Conservation (phyloP, 2,888 invertebrate species). For the Pecten maximus region DNA sequence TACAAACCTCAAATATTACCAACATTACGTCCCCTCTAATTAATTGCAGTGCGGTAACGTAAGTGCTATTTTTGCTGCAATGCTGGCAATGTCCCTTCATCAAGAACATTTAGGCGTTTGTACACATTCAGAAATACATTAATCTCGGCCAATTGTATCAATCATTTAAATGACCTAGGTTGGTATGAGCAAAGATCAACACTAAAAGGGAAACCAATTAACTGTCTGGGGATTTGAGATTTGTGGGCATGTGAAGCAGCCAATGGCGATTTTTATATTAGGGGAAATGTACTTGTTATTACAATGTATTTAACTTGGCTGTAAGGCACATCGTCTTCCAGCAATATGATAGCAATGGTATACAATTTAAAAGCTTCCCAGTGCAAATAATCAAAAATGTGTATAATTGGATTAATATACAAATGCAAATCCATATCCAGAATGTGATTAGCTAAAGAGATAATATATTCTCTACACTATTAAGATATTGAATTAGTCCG, state of each 20-base stretch:
- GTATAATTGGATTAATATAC: background rate
- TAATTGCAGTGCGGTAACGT: background rate
- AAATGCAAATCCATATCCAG: background rate
- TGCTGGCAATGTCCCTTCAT: background rate
- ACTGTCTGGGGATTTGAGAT: slow-evolving; percentile 14
- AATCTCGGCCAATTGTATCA: background rate
- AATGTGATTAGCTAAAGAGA: background rate
- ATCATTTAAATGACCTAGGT: slow-evolving; percentile 26
- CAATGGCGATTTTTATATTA: background rate
- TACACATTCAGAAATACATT: slow-evolving; percentile 13
- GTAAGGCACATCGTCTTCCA: background rate
- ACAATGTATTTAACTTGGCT: background rate
- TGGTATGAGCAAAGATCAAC: slow-evolving; percentile 11
- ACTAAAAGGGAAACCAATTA: slow-evolving; percentile 3
- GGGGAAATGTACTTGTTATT: slow-evolving; percentile 25
- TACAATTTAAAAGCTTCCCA: background rate
- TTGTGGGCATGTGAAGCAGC: background rate
- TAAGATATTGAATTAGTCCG: background rate
- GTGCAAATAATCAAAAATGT: background rate
- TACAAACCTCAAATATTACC: background rate
- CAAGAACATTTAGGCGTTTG: background rate
- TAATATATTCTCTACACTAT: background rate
- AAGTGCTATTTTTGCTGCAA: slow-evolving; percentile 2
- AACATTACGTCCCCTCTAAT: background rate
- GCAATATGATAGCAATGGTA: background rate